Percentiles rank a stretch among this genome's conserved stretches.
These are phyloP conservation scores for Acronicta leporina DNA, from an alignment of 2,888 invertebrate genomes.

Conservation along the genomic window DNA sequence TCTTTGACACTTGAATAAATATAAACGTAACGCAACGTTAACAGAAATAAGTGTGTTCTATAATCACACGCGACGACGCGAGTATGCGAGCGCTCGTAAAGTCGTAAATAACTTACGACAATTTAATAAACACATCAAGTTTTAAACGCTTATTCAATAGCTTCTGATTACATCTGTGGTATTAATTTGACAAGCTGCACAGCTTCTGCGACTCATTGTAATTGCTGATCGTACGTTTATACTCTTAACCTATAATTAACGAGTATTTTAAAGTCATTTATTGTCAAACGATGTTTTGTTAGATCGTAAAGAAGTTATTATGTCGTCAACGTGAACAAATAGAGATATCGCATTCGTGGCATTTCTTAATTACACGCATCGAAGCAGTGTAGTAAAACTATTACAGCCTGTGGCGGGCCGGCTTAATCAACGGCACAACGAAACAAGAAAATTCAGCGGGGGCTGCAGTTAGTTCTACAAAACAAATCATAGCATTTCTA, in stretches of 20 bases:
- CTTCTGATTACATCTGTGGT: slow-evolving; percentile 76
- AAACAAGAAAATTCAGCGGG: too few species aligned
- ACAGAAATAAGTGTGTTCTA: slow-evolving; percentile 54
- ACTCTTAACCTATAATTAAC: slow-evolving; percentile 43
- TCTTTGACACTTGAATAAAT: slow-evolving; percentile 10
- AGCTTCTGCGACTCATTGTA: slow-evolving; percentile 72
- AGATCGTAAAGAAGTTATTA: slow-evolving; percentile 23
- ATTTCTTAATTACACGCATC: slow-evolving; percentile 7
- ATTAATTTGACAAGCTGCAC: slow-evolving; percentile 80
- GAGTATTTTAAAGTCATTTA: slow-evolving; percentile 51
- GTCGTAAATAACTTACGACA: slow-evolving; percentile 83
- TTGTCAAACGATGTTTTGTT: slow-evolving; percentile 30
- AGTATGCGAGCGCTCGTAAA: slow-evolving; percentile 54
- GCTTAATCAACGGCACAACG: too few species aligned
- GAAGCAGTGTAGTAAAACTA: not conserved
- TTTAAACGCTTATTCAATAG: slow-evolving; percentile 84
- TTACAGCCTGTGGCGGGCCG: too few species aligned
- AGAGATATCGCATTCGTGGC: slow-evolving; percentile 3
- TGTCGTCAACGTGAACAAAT: slow-evolving; percentile 25
- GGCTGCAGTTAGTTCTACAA: too few species aligned
- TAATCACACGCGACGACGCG: slow-evolving; percentile 60
- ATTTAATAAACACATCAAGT: slow-evolving; percentile 87
- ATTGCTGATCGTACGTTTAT: slow-evolving; percentile 66
- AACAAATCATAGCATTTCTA: too few species aligned
- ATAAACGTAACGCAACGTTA: slow-evolving; percentile 12